Evolutionary conservation across 2,888 invertebrate genomes (phyloP).

Genomic region (Oegoconia quadripuncta): DNA sequence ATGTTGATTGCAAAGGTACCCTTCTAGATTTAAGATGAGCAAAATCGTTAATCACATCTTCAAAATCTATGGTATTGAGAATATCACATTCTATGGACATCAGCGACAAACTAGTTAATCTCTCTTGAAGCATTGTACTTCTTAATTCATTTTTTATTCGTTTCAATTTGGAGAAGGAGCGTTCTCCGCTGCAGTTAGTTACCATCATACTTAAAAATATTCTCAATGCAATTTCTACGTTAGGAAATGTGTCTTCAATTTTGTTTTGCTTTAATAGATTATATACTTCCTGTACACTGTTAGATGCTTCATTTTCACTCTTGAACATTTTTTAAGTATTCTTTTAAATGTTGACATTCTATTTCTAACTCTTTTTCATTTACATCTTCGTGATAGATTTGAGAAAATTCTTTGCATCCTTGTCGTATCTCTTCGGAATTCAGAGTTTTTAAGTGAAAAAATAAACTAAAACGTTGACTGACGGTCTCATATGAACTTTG

Average conservation of each 20-base stretch:
- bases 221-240: constrained; percentile 30
- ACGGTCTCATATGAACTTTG: constrained; percentile 20
- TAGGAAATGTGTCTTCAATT: constrained; percentile 29
- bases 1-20: constrained; percentile 16
- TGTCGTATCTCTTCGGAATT: constrained; percentile 23
- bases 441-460: constrained; percentile 20
- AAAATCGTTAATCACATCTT: constrained; percentile 29
- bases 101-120: constrained; percentile 23
- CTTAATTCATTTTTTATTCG: constrained; percentile 29
- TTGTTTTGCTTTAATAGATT: constrained; percentile 22
- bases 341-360: constrained; percentile 26
- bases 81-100: constrained; percentile 30
- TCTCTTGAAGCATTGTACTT: constrained; percentile 27
- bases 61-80: constrained; percentile 26
- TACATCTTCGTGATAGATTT: constrained; percentile 20
- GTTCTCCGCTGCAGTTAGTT: constrained; percentile 28
- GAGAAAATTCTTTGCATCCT: constrained; percentile 19
- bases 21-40: constrained; percentile 18
- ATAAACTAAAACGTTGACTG: constrained; percentile 23
- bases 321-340: constrained; percentile 24
- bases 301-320: constrained; percentile 15
- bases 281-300: constrained; percentile 18
- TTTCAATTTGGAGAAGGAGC: constrained; percentile 25
- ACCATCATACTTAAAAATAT: constrained; percentile 28
- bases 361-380: constrained; percentile 22